Conservation (phyloP, 2,113 vertebrate species). For the Pristiophorus japonicus region DNA sequence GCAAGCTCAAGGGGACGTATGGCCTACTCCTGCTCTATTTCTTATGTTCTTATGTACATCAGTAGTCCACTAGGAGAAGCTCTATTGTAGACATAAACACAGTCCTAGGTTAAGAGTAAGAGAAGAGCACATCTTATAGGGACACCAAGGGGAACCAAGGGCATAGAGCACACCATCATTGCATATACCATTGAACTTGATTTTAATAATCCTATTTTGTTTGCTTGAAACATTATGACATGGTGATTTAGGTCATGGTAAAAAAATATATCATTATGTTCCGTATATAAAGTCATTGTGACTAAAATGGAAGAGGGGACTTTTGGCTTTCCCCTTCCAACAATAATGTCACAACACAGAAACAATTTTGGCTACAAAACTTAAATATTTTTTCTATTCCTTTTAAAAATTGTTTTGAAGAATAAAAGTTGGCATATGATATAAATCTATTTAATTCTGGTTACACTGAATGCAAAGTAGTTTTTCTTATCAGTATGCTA, state of each 20-base stretch:
- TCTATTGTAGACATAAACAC: too few relatives aligned
- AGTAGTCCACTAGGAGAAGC: too few relatives aligned
- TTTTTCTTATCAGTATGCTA: neutral
- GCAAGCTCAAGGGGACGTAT: too few relatives aligned
- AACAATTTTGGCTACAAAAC: neutral
- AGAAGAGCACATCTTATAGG: neutral
- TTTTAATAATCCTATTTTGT: neutral
- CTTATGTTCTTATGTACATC: too few relatives aligned
- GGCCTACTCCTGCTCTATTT: too few relatives aligned
- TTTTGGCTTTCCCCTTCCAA: neutral
- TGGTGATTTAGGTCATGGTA: neutral
- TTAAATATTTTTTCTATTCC: neutral
- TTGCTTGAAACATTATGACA: neutral
- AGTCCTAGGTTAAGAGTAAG: neutral
- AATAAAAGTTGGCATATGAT: neutral
- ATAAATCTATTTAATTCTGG: slow-evolving; percentile 5
- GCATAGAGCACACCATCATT: neutral
- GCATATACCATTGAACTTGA: neutral
- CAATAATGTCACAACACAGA: neutral
- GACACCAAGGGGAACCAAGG: neutral
- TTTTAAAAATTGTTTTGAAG: neutral
- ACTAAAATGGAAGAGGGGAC: neutral
- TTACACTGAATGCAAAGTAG: neutral
- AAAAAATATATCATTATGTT: neutral
- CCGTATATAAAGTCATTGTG: neutral